A percentile compares a stretch with the other conserved stretches of the same genome.
phyloP scores from a whole-genome alignment of 2,113 vertebrate genomes.

The Aix galericulata region DNA sequence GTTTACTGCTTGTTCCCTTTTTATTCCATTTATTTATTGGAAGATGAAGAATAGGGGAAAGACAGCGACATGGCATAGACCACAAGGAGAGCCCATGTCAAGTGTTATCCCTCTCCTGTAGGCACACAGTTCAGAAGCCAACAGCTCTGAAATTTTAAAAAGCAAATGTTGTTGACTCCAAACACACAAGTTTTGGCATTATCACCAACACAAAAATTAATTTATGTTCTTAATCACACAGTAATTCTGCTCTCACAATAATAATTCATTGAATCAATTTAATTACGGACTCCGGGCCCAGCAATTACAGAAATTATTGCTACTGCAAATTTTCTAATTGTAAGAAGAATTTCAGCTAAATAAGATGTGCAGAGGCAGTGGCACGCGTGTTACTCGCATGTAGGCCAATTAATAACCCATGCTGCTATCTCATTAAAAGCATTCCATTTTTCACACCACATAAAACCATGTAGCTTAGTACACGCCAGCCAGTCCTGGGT shows the following conservation, averaged over 20 bases:
- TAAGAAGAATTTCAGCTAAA: background rate
- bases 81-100: no score
- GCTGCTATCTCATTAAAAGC: background rate
- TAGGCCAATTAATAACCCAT: background rate
- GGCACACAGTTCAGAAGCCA: background rate
- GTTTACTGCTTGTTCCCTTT: background rate
- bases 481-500: background rate
- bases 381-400: background rate
- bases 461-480: background rate
- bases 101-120: fast-evolving
- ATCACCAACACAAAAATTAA: background rate
- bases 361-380: background rate
- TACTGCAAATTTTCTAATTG: background rate
- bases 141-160: background rate
- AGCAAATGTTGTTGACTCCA: background rate
- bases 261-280: background rate
- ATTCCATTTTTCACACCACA: background rate
- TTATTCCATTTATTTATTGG: background rate
- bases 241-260: background rate
- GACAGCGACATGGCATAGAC: fast-evolving
- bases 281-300: background rate
- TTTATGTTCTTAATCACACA: background rate
- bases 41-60: background rate
- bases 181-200: conserved; percentile 27
- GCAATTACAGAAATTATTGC: background rate